Percentiles rank a stretch among this genome's conserved stretches.
Conservation (phyloP, 2,888 invertebrate species). For the Unio delphinus region DNA sequence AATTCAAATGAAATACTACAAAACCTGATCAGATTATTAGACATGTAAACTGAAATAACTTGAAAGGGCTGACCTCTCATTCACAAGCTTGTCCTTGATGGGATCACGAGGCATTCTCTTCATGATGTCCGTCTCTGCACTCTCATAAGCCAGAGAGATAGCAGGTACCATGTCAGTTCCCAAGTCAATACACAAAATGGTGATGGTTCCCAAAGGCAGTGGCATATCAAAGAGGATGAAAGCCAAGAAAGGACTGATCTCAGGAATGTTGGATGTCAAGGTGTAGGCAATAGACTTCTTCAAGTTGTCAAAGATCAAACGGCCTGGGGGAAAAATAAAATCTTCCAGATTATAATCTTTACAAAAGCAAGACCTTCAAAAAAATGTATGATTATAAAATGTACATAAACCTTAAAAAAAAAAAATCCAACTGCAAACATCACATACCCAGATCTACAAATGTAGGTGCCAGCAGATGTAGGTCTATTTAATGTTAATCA, state of each 20-base stretch:
- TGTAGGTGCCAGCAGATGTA: no score
- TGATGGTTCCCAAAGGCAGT: constrained; percentile 95
- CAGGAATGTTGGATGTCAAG: constrained; percentile 96
- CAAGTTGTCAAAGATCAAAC: constrained; percentile 95
- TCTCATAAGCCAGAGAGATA: constrained; percentile 92
- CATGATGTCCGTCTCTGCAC: constrained; percentile 94
- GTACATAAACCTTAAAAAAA: no score
- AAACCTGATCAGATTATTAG: no score
- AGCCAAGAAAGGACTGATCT: constrained; percentile 97
- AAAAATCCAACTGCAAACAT: no score
- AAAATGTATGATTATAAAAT: no score
- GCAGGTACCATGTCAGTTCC: constrained; percentile 99
- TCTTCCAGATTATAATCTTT: neutral
- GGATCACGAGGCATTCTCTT: constrained; percentile 92
- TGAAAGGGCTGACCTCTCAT: constrained; percentile 82
- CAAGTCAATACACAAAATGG: constrained; percentile 98
- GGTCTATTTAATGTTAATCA: no score
- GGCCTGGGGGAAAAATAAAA: constrained; percentile 56
- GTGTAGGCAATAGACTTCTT: constrained; percentile 99
- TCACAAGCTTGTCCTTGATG: constrained; percentile 91
- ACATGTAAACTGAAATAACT: no score
- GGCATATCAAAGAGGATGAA: constrained; percentile 97
- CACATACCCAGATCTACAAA: no score
- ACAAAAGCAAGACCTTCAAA: no score
- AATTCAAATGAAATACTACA: no score